phyloP scores from a whole-genome alignment of 1,140 invertebrate genomes.

The Copidosoma floridanum region DNA sequence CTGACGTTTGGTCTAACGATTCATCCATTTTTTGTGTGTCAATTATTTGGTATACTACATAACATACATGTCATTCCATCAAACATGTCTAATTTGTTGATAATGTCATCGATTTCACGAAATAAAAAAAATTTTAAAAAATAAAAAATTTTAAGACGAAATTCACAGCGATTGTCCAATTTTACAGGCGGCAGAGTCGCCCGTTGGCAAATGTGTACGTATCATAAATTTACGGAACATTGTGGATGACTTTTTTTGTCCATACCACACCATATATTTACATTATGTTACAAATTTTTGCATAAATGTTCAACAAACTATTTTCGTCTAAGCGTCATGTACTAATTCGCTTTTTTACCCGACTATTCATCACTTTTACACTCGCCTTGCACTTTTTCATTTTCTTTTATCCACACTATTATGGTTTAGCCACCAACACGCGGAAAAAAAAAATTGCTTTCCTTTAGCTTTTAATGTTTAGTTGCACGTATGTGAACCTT shows the following conservation, averaged over 20 bases:
- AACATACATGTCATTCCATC: background rate
- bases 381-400: background rate
- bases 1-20: constrained; percentile 6
- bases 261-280: constrained; percentile 5
- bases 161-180: constrained; percentile 31
- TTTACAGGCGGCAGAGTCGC: constrained; percentile 56
- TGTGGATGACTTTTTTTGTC: too few relatives aligned
- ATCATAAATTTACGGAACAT: constrained; percentile 37
- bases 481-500: too few relatives aligned
- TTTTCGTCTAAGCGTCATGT: constrained; percentile 16
- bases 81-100: background rate
- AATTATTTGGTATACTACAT: background rate
- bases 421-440: too few relatives aligned
- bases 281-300: background rate
- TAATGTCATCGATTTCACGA: background rate
- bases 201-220: constrained; percentile 61
- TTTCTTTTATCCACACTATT: too few relatives aligned
- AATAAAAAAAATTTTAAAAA: background rate
- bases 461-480: too few relatives aligned
- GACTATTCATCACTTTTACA: background rate
- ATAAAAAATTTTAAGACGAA: too few relatives aligned
- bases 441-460: too few relatives aligned
- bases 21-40: background rate
- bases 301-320: constrained; percentile 18
- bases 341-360: constrained; percentile 19